Conservation (phyloP, 2,797 vertebrate genomes). For the Pithecia hirsuta region DNA sequence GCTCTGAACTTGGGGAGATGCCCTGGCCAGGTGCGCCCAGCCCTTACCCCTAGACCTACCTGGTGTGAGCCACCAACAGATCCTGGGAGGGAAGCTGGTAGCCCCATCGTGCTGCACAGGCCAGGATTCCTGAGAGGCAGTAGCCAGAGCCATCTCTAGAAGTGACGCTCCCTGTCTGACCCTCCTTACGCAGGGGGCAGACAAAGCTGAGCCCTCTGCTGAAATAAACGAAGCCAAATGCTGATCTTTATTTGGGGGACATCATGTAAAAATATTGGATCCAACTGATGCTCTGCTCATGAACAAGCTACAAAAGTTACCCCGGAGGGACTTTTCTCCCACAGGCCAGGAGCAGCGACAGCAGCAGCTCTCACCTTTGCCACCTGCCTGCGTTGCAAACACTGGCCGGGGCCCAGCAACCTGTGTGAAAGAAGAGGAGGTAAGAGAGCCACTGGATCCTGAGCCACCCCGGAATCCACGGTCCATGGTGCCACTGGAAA, state of each 20-base stretch:
- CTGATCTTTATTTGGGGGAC: not conserved
- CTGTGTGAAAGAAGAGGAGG: not conserved
- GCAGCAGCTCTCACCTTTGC: not conserved
- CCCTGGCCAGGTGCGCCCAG: not conserved
- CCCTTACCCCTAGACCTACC: not conserved
- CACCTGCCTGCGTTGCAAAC: not conserved
- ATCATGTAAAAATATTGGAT: not conserved
- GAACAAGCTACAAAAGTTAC: not conserved
- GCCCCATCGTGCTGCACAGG: fast-evolving
- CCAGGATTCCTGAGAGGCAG: not conserved
- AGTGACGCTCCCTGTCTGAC: too few species aligned
- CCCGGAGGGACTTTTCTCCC: not conserved
- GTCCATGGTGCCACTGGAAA: not conserved
- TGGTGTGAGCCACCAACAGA: not conserved
- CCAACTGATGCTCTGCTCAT: not conserved
- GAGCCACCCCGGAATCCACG: not conserved
- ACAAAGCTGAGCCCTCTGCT: not conserved
- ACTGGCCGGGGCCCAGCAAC: not conserved
- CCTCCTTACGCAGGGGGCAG: not conserved
- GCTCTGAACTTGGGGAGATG: not conserved
- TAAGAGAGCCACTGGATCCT: not conserved
- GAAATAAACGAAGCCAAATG: not conserved
- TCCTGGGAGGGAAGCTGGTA: fast-evolving
- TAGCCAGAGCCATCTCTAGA: not conserved
- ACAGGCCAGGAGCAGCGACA: not conserved